Percentiles rank a stretch among this genome's conserved stretches.
Conservation (phyloP, 2,113 vertebrate genomes). For the Motacilla tschutschensis region DNA sequence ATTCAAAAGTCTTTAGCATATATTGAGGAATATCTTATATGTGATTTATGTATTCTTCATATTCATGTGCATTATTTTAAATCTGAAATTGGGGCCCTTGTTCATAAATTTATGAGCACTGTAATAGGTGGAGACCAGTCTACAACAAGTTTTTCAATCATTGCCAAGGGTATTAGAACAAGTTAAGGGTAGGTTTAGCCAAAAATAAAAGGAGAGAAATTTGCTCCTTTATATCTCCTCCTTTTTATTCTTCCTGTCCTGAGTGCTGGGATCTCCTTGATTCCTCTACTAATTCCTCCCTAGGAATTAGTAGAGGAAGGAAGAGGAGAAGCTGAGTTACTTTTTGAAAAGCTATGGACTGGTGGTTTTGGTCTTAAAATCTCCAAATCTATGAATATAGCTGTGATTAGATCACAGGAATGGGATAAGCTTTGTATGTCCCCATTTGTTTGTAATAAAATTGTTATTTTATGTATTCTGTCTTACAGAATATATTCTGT, state of each 20-base stretch:
- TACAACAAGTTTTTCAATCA: background rate
- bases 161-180: background rate
- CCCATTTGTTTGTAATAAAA: background rate
- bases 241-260: background rate
- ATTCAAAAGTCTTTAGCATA: background rate
- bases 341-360: background rate
- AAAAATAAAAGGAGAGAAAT: background rate
- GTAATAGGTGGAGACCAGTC: background rate
- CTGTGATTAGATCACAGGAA: background rate
- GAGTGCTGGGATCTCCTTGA: background rate
- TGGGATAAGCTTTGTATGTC: background rate
- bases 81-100: background rate
- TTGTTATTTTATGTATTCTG: background rate
- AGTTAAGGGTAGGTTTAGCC: background rate
- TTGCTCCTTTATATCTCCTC: background rate
- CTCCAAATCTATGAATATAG: background rate
- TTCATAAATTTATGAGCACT: background rate
- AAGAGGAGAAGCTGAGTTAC: background rate
- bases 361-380: background rate
- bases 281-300: too few relatives aligned
- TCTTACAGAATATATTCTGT: background rate
- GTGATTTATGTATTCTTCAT: background rate
- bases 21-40: background rate
- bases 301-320: background rate
- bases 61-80: background rate